A percentile compares a stretch with the other conserved stretches of the same genome.
These are phyloP conservation scores for Knipowitschia caucasica DNA, from an alignment of 2,797 vertebrate species.

Conservation along the genomic window DNA sequence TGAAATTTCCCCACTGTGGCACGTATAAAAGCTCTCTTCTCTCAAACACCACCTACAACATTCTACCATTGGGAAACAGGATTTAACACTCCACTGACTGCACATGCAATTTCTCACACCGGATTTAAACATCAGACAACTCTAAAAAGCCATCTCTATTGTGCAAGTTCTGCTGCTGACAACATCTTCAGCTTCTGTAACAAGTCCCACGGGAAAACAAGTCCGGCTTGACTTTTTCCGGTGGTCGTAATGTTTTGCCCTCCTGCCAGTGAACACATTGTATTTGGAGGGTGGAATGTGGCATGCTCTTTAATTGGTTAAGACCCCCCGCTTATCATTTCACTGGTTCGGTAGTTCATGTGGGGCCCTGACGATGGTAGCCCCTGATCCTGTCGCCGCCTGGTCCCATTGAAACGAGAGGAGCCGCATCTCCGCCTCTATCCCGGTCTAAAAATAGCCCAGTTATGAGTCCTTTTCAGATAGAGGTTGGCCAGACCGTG, in stretches of 20 bases:
- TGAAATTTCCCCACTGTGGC: no score
- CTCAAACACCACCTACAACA: no score
- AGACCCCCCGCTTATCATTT: conserved; percentile 10
- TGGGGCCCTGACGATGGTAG: conserved; percentile 38
- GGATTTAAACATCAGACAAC: no score
- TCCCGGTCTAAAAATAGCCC: conserved; percentile 53
- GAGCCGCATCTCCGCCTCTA: conserved; percentile 25
- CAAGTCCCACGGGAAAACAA: neutral
- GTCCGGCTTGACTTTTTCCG: neutral
- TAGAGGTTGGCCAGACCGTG: conserved; percentile 27
- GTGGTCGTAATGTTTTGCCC: conserved; percentile 3
- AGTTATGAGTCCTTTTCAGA: conserved; percentile 45
- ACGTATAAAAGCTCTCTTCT: no score
- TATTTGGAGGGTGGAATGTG: conserved; percentile 11
- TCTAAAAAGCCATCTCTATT: neutral
- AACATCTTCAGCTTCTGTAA: neutral
- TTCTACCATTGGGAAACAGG: no score
- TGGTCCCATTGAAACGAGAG: conserved; percentile 39
- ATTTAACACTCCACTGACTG: no score
- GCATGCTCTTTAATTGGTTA: conserved; percentile 21
- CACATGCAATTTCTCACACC: no score
- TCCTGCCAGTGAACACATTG: conserved; percentile 9
- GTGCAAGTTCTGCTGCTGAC: neutral
- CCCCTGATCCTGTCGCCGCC: conserved; percentile 30
- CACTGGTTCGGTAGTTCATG: conserved; percentile 35